Evolutionary conservation across 2,797 vertebrate genomes (phyloP), one percentile per base, ranked within the genome.

Genomic region (Coregonus sp.): DNA sequence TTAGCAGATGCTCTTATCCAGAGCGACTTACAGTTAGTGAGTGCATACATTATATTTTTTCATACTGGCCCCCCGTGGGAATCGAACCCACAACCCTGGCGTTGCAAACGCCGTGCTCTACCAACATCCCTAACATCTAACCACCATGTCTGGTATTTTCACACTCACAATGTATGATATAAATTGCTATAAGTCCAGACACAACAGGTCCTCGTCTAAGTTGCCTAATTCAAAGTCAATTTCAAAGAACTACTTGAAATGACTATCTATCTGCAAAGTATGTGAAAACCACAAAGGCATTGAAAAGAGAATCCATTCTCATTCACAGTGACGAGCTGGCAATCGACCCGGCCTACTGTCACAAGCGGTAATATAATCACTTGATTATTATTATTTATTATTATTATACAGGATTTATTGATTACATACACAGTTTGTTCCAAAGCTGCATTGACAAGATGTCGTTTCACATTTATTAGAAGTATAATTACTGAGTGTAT

Each of bases 251-350:
- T 25, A 11, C 7, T 25, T 63, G 59, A 25, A 25, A 25, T 29
- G 20, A 29, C 2, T 63, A 29, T 12, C 7, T 63, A 12, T 4
- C 20, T 63, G 59, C 59, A 63, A 63, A 63, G 56, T n/a, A 61
- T 61, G 2, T 20, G 56, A 61, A 61, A 56, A 25, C 6, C 59
- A 29, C 9, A 25, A 63, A 3, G 20, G 59, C 59, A 63, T 25
- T 63, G 59, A 63, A 63, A 63, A 20, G 20, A 11, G 3, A 29
- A 63, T 63, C 59, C 59, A 4, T 25, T 63, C 59, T 63, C 20
- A 11, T 63, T 63, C 59, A 63, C 59, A 63, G 59, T 63, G 59
- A 63, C 59, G 20, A 63, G 11, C 59, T 63, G 59, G 59, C 59
- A 63, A 63, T 25, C 59, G 20, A 63, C 59, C 59, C 59, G 59